Percentiles rank a stretch among this genome's conserved stretches.
Conservation (phyloP, 2,797 vertebrate species). For the Rhabdophis nuchalis region DNA sequence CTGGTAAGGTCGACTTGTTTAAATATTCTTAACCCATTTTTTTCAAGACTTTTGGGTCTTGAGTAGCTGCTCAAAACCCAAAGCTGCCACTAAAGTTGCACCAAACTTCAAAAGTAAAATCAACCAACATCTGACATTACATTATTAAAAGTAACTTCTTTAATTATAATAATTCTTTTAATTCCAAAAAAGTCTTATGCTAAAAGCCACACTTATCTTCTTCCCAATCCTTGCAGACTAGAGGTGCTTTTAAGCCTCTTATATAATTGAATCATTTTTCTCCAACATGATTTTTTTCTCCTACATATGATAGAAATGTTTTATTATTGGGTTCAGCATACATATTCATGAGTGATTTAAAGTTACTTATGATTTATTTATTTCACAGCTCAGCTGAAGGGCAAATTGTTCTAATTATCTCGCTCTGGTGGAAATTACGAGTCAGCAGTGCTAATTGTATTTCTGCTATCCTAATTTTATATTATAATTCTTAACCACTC, state of each 20-base stretch:
- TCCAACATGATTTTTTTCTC: background rate
- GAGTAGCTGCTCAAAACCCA: background rate
- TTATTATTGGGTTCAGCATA: background rate
- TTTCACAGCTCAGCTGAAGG: background rate
- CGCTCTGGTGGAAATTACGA: background rate
- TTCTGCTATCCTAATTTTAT: background rate
- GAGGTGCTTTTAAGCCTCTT: background rate
- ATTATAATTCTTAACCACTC: background rate
- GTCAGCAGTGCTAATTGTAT: background rate
- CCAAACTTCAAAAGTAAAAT: background rate
- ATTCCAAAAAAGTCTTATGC: background rate
- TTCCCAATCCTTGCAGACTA: background rate
- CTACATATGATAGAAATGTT: background rate
- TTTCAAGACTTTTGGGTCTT: background rate
- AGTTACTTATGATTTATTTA: constrained; percentile 2
- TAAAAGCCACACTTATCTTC: background rate
- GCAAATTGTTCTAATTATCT: constrained; percentile 10
- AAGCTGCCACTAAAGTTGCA: background rate
- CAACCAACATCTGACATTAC: background rate
- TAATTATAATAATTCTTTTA: background rate
- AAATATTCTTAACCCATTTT: background rate
- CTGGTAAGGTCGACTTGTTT: background rate
- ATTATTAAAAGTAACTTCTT: background rate
- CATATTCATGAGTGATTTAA: background rate
- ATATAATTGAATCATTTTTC: background rate